Base-by-base conservation (phyloP, 2,797 vertebrate genomes). In the Mareca strepera region DNA sequence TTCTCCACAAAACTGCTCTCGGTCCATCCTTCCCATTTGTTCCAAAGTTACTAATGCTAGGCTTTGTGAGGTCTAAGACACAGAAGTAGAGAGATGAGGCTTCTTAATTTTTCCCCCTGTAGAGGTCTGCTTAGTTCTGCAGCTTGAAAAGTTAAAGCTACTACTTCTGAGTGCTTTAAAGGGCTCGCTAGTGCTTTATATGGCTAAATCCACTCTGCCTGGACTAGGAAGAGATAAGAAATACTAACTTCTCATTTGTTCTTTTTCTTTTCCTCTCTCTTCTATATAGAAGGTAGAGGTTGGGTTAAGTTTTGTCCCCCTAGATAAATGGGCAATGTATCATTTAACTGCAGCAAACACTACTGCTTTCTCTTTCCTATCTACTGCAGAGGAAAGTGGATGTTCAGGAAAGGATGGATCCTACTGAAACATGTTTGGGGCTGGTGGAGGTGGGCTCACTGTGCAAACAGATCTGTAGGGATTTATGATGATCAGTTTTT, bases 401-500 rank as follows among this genome's bases (percentile, higher is more conserved):
- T 64, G 52, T 39, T 86, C 52, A 41, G 39, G 33, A 55, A 81
- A 70, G 37, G 52, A 48, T 12, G 7, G 63, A 82, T 23, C 59
- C 72, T 48, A 48, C n/a, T 52, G 82, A 53, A 86, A 35, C 56
- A 26, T 76, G 77, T 90, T 92, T 94, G 83, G 87, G 81, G 75
- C 48, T 70, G 60, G 44, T 88, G 67, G 44, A 95, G 43, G 72
- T 7, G 0, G 85, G 44, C 58, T 89, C 73, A 26, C 89, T 69
- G 59, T 63, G 76, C 91, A 91, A 96, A 93, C 91, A 89, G 60
- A 58, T 88, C 96, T 68, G 86, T 56, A 52, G 73, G 75, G 96
- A 94, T 94, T 94, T 89, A 90, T 94, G 93, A 64, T 87, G 90
- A 93, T 92, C 94, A 88, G 80, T 89, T 96, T 96, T 94, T 88